Conservation (phyloP, 1,140 invertebrate genomes). For the Heliconius hermathena region DNA sequence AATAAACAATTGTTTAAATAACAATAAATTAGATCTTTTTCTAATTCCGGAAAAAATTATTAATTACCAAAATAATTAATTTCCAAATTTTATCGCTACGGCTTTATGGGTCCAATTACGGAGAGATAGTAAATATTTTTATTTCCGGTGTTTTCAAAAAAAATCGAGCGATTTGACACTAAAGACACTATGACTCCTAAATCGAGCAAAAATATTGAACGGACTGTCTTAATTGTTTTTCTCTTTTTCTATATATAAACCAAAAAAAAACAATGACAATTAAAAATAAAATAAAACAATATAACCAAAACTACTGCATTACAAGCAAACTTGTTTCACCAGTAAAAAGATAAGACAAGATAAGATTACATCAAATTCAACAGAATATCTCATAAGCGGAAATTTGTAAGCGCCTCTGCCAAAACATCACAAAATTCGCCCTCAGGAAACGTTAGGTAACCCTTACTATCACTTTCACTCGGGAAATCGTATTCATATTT, state of each 20-base stretch:
- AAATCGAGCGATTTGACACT: no score
- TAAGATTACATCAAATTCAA: not conserved
- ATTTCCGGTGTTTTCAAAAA: no score
- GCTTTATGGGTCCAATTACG: no score
- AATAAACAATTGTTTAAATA: not conserved
- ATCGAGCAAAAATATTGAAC: no score
- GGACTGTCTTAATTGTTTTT: no score
- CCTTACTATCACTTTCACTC: slow-evolving; percentile 5
- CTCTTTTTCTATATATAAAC: no score
- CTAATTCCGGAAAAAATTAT: no score
- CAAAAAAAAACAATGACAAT: not conserved
- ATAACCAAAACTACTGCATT: not conserved
- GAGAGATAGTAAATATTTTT: no score
- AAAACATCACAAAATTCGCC: slow-evolving; percentile 12
- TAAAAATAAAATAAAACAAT: not conserved
- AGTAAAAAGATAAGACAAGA: not conserved
- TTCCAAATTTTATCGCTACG: no score
- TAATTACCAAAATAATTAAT: no score
- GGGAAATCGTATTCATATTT: not conserved
- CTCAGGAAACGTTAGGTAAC: slow-evolving; percentile 9
- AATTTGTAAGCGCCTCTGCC: slow-evolving; percentile 6
- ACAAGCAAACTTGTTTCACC: not conserved
- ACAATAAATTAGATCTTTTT: not conserved
- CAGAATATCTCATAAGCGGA: not conserved
- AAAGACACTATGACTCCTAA: no score